Evolutionary conservation across 2,797 vertebrate genomes (phyloP).

Genomic region (Lithobates sylvaticus): DNA sequence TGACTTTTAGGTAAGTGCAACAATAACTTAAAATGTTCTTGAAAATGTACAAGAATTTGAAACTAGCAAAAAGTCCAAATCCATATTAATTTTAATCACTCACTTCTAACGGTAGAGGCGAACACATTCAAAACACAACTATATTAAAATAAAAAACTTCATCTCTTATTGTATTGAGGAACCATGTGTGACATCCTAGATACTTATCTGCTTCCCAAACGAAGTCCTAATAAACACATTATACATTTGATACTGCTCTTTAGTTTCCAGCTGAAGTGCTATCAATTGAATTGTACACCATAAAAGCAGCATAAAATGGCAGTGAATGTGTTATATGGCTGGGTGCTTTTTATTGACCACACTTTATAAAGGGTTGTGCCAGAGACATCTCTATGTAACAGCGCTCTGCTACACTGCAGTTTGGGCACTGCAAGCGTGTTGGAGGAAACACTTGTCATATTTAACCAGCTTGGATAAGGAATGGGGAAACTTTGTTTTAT

Average conservation of each 20-base stretch:
- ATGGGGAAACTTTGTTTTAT: neutral
- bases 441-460: neutral
- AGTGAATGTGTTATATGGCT: slow-evolving; percentile 32
- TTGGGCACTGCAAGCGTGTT: neutral
- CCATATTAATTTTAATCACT: too few relatives aligned
- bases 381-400: neutral
- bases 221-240: neutral
- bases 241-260: neutral
- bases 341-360: slow-evolving; percentile 20
- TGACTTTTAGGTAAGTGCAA: too few relatives aligned
- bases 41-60: too few relatives aligned
- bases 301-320: slow-evolving; percentile 16
- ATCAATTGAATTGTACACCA: slow-evolving; percentile 5
- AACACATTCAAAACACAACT: too few relatives aligned
- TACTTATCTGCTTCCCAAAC: neutral
- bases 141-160: too few relatives aligned
- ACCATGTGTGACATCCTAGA: neutral
- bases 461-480: neutral
- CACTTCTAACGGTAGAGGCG: too few relatives aligned
- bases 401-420: neutral
- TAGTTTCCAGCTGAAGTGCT: neutral
- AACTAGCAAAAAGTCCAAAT: too few relatives aligned
- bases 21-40: too few relatives aligned
- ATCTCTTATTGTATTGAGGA: too few relatives aligned
- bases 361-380: slow-evolving; percentile 1